phyloP scores from a whole-genome alignment of 2,113 vertebrate genomes.

The Gobiocypris rarus region DNA sequence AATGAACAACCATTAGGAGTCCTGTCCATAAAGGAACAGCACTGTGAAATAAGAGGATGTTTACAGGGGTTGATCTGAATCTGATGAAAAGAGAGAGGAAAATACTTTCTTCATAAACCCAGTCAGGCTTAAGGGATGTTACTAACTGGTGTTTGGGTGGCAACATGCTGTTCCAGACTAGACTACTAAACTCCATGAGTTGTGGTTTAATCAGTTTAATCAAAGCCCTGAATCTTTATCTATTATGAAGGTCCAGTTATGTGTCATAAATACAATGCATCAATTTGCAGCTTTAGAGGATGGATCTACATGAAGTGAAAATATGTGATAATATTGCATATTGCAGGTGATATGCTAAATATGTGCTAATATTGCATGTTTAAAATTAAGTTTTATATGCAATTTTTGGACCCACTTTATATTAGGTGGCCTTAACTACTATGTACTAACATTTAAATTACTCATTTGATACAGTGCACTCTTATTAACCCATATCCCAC shows the following conservation, averaged over 20 bases:
- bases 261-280: background rate
- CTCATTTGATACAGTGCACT: too few species aligned
- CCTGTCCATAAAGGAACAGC: conserved; percentile 12
- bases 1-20: conserved; percentile 27
- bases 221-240: background rate
- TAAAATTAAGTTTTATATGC: background rate
- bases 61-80: conserved; percentile 23
- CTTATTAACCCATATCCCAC: too few species aligned
- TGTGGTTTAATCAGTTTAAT: background rate
- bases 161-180: conserved; percentile 15
- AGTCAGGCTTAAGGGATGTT: conserved; percentile 12
- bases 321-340: background rate
- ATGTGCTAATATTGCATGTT: too few species aligned
- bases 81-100: background rate
- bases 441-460: too few species aligned
- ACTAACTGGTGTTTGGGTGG: background rate
- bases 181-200: background rate
- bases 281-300: background rate
- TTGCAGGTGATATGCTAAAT: too few species aligned
- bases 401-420: background rate
- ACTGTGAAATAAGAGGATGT: conserved; percentile 23
- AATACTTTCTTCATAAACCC: background rate
- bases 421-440: too few species aligned
- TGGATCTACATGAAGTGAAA: background rate
- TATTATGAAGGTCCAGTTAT: background rate